phyloP scores from a whole-genome alignment of 2,113 vertebrate genomes.

The Natator depressus region DNA sequence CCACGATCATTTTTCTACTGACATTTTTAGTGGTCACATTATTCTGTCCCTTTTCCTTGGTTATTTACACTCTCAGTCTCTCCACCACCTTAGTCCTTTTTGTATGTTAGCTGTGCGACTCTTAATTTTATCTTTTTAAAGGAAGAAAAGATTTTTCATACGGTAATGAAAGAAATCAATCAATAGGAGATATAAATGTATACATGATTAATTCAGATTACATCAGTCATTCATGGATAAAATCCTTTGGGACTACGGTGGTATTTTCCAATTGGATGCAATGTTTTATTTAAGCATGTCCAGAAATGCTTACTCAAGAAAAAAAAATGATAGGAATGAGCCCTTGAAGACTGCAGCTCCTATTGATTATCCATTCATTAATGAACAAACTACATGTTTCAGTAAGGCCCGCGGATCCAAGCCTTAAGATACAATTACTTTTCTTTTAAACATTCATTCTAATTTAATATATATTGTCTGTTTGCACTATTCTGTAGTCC shows the following conservation, averaged over 20 bases:
- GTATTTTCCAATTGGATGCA: slow-evolving; percentile 30
- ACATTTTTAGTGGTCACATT: not conserved
- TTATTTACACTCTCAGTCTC: not conserved
- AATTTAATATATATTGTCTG: not conserved
- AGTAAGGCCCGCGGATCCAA: not conserved
- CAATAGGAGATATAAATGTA: not conserved
- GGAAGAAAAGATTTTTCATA: not conserved
- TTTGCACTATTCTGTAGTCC: not conserved
- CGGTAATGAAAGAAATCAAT: slow-evolving; percentile 1
- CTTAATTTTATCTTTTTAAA: not conserved
- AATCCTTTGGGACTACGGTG: not conserved
- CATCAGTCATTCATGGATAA: not conserved
- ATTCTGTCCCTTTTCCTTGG: not conserved
- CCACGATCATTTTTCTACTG: not conserved
- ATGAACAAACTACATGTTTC: not conserved
- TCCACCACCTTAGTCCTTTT: not conserved
- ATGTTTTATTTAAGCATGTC: slow-evolving; percentile 33
- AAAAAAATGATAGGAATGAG: slow-evolving; percentile 20
- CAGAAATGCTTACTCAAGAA: slow-evolving; percentile 31
- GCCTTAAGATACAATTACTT: not conserved
- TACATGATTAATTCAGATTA: slow-evolving; percentile 27
- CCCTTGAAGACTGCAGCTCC: not conserved
- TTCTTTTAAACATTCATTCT: not conserved
- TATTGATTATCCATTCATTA: slow-evolving; percentile 20
- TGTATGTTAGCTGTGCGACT: not conserved